These are phyloP conservation scores for Loriculus beryllinus DNA, from an alignment of 2,797 vertebrate genomes.

Conservation along the genomic window DNA sequence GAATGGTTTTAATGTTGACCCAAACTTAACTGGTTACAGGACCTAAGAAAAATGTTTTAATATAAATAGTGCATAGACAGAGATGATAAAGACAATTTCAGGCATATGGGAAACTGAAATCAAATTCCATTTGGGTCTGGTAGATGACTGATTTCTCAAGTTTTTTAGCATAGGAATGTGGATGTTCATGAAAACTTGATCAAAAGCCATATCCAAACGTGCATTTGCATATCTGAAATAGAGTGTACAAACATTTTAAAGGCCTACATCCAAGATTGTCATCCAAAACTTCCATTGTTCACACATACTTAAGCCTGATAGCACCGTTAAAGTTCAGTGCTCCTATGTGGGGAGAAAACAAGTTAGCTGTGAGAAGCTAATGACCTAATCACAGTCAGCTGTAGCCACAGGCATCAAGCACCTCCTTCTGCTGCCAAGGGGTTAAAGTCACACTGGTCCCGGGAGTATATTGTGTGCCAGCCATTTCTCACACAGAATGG, in stretches of 20 bases:
- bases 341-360: neutral
- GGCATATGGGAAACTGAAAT: constrained; percentile 44
- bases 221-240: constrained; percentile 63
- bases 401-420: accelerated
- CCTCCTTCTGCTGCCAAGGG: neutral
- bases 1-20: constrained; percentile 52
- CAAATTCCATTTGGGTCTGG: constrained; percentile 35
- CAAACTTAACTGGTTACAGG: constrained; percentile 33
- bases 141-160: constrained; percentile 60
- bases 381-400: neutral
- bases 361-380: neutral
- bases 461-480: neutral
- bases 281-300: constrained; percentile 48
- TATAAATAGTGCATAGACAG: constrained; percentile 39
- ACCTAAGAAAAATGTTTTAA: constrained; percentile 59
- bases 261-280: constrained; percentile 38
- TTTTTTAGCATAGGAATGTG: constrained; percentile 34
- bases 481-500: neutral
- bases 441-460: neutral
- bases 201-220: constrained; percentile 49
- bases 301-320: neutral
- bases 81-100: constrained; percentile 57
- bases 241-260: constrained; percentile 53
- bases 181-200: constrained; percentile 62
- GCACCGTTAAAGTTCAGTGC: neutral